A percentile compares a stretch with the other conserved stretches of the same genome.
These are phyloP conservation scores for Ceyx margarethae DNA, from an alignment of 2,113 vertebrate species.

Conservation along the genomic window DNA sequence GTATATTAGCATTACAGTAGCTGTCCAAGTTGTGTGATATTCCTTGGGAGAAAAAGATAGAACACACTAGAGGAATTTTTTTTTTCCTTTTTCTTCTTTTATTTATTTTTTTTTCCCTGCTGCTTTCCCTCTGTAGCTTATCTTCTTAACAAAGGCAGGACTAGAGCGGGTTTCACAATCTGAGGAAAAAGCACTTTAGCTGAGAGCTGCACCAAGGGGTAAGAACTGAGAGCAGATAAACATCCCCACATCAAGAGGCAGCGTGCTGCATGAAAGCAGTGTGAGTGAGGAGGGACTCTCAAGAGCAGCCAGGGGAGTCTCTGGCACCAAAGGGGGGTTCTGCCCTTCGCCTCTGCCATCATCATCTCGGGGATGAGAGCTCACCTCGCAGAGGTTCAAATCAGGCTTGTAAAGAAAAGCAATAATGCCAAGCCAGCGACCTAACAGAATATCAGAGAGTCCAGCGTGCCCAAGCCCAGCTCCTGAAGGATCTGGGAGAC, in stretches of 20 bases:
- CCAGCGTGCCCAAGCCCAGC: not conserved
- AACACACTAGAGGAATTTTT: not conserved
- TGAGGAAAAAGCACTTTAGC: slow-evolving; percentile 54
- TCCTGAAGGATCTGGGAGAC: rapidly evolving
- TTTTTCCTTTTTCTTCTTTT: not conserved
- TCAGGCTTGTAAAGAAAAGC: not conserved
- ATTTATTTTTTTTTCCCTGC: not conserved
- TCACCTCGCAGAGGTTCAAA: not conserved
- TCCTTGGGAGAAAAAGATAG: slow-evolving; percentile 39
- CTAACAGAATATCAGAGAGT: not conserved
- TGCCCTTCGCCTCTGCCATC: not conserved
- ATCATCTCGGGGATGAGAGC: not conserved
- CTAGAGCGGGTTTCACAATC: slow-evolving; percentile 34
- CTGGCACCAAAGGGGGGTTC: not conserved
- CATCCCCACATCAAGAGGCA: slow-evolving; percentile 40
- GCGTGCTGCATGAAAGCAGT: not conserved
- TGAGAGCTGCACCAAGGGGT: slow-evolving; percentile 11
- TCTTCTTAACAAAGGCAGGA: slow-evolving; percentile 53
- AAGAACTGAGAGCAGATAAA: slow-evolving; percentile 42
- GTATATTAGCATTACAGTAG: slow-evolving; percentile 57
- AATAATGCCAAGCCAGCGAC: not conserved
- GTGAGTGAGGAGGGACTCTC: not conserved
- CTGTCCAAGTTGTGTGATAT: slow-evolving; percentile 34
- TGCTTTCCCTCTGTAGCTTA: slow-evolving; percentile 47
- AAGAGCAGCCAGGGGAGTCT: not conserved